Evolutionary conservation across 2,113 vertebrate genomes (phyloP).

Genomic region (Scortum barcoo): DNA sequence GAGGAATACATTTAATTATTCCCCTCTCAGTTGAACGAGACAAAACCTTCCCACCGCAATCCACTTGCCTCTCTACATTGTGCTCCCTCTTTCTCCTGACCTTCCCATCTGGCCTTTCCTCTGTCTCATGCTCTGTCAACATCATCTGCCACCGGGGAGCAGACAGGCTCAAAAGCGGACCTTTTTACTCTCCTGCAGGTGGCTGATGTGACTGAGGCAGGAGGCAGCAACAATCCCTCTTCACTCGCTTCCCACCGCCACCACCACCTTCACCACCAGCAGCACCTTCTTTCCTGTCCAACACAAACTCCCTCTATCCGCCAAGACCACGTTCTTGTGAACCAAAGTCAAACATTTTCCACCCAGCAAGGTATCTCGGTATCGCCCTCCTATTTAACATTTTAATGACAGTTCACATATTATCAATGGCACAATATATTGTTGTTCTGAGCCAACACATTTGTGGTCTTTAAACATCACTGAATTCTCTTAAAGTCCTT

Average conservation of each 20-base stretch:
- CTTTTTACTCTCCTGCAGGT: slow-evolving; percentile 80
- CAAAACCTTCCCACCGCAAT: slow-evolving; percentile 66
- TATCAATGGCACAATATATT: background rate
- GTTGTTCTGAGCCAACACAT: background rate
- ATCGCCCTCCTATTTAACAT: background rate
- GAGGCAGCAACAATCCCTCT: slow-evolving; percentile 75
- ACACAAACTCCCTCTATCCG: slow-evolving; percentile 75
- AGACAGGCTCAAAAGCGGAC: slow-evolving; percentile 70
- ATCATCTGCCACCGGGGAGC: slow-evolving; percentile 75
- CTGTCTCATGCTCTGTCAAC: slow-evolving; percentile 76
- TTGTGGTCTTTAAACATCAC: background rate
- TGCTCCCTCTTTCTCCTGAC: slow-evolving; percentile 64
- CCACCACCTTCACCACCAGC: slow-evolving; percentile 22
- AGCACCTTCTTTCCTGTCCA: slow-evolving; percentile 77
- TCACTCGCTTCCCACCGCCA: slow-evolving; percentile 52
- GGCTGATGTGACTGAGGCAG: slow-evolving; percentile 77
- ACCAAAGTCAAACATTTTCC: background rate
- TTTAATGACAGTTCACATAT: background rate
- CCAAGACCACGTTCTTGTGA: slow-evolving; percentile 21
- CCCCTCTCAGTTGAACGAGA: slow-evolving; percentile 52
- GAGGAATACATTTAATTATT: slow-evolving; percentile 68
- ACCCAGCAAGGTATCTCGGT: background rate
- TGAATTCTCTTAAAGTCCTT: background rate
- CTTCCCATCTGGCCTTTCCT: slow-evolving; percentile 68
- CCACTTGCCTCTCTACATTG: slow-evolving; percentile 68